These are phyloP conservation scores for Melospiza georgiana DNA, from an alignment of 2,113 vertebrate genomes.

Conservation along the genomic window DNA sequence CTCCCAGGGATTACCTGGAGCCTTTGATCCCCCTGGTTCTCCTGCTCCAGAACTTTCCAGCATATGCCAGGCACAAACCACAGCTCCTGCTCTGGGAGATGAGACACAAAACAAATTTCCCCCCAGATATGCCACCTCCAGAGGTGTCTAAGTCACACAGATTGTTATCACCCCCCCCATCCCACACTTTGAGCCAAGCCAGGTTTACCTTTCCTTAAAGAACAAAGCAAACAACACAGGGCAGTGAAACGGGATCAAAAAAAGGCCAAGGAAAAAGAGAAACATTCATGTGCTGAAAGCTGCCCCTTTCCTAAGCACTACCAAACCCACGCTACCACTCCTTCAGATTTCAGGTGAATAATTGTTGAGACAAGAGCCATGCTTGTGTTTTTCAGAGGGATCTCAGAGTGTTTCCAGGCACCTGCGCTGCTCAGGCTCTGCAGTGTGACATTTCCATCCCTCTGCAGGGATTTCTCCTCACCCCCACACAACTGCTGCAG, in stretches of 20 bases:
- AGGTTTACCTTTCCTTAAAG: neutral
- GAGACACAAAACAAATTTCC: accelerated
- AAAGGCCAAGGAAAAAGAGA: neutral
- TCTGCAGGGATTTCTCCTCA: neutral
- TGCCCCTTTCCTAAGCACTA: neutral
- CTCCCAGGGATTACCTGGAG: neutral
- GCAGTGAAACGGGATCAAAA: neutral
- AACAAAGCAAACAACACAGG: neutral
- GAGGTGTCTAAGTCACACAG: neutral
- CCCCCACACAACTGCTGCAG: neutral
- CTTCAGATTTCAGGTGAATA: neutral
- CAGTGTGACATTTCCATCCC: neutral
- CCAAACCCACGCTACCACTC: neutral
- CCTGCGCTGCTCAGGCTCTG: neutral
- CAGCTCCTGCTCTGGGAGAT: neutral
- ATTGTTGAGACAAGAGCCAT: neutral
- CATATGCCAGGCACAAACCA: neutral
- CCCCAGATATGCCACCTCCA: neutral
- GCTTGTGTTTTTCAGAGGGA: neutral
- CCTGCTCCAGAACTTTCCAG: neutral
- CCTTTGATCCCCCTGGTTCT: neutral
- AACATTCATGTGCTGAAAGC: neutral
- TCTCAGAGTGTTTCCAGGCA: conserved; percentile 15
- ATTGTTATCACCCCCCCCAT: accelerated
- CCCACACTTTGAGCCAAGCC: neutral